Percentiles rank a stretch among this genome's conserved stretches.
Conservation (phyloP, 1,140 invertebrate species). For the Heliconius nattereri region DNA sequence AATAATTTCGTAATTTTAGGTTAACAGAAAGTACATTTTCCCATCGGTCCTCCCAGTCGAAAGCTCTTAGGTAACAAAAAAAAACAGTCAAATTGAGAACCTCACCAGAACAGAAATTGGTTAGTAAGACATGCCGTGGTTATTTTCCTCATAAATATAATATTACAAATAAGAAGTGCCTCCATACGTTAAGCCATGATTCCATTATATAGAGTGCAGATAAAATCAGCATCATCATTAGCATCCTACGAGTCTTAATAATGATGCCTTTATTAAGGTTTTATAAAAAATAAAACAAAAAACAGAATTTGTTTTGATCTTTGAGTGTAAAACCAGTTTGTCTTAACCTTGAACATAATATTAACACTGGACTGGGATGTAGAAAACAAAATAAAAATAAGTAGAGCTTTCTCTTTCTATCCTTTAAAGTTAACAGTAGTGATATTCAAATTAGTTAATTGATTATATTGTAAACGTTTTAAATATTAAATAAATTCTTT, state of each 20-base stretch:
- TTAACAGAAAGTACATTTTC: too few relatives aligned
- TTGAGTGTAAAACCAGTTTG: conserved; percentile 8
- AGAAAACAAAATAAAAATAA: conserved; percentile 14
- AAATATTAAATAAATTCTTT: too few relatives aligned
- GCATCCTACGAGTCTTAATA: background rate
- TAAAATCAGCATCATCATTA: background rate
- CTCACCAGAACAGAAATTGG: too few relatives aligned
- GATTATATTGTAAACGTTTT: background rate
- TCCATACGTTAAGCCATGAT: background rate
- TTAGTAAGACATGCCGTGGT: background rate
- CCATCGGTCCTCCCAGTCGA: too few relatives aligned
- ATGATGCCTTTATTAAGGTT: conserved; percentile 5
- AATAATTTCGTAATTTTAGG: too few relatives aligned
- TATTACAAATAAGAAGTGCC: background rate
- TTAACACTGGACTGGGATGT: background rate
- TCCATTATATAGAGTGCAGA: background rate
- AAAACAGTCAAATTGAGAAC: too few relatives aligned
- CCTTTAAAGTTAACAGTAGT: too few relatives aligned
- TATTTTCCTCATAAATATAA: background rate
- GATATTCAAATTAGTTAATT: too few relatives aligned
- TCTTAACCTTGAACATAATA: conserved; percentile 8
- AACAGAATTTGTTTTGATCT: conserved; percentile 21
- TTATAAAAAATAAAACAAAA: conserved; percentile 12
- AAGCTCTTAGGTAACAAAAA: too few relatives aligned
- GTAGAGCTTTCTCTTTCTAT: background rate